Evolutionary conservation across 2,888 invertebrate genomes (phyloP).

Genomic region (Diabrotica balteata): DNA sequence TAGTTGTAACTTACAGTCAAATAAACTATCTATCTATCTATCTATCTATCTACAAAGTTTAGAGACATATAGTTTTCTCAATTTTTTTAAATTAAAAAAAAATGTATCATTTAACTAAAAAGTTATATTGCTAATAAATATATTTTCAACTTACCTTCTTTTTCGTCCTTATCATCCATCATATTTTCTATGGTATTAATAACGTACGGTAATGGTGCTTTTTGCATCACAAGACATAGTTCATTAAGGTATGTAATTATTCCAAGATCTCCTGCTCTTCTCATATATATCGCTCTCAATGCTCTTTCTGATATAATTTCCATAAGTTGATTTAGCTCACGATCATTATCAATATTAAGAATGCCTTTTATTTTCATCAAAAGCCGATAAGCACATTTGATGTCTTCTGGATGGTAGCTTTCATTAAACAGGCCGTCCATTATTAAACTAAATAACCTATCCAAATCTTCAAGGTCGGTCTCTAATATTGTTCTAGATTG

Average conservation of each 20-base stretch:
- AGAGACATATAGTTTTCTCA: too few species aligned
- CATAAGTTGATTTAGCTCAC: constrained; percentile 33
- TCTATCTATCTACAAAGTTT: too few species aligned
- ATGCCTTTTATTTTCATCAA: constrained; percentile 37
- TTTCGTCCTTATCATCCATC: constrained; percentile 33
- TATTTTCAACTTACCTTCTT: constrained; percentile 17
- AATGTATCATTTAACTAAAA: too few species aligned
- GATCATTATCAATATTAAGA: constrained; percentile 33
- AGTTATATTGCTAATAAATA: too few species aligned
- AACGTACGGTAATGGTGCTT: constrained; percentile 30
- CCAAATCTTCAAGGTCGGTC: constrained; percentile 35
- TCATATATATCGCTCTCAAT: constrained; percentile 33
- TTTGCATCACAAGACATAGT: constrained; percentile 39
- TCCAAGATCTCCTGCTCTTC: constrained; percentile 31
- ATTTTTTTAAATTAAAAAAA: too few species aligned
- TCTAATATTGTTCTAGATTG: constrained; percentile 30
- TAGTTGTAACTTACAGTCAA: too few species aligned
- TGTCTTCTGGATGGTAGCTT: constrained; percentile 34
- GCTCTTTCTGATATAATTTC: constrained; percentile 37
- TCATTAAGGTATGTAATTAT: constrained; percentile 44
- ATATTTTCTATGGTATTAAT: constrained; percentile 35
- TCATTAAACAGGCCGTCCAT: constrained; percentile 40
- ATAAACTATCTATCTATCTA: too few species aligned
- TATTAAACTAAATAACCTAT: constrained; percentile 35
- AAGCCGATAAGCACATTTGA: constrained; percentile 40